phyloP scores from a whole-genome alignment of 2,888 invertebrate genomes.

The Rhimphoctona megacephalus region DNA sequence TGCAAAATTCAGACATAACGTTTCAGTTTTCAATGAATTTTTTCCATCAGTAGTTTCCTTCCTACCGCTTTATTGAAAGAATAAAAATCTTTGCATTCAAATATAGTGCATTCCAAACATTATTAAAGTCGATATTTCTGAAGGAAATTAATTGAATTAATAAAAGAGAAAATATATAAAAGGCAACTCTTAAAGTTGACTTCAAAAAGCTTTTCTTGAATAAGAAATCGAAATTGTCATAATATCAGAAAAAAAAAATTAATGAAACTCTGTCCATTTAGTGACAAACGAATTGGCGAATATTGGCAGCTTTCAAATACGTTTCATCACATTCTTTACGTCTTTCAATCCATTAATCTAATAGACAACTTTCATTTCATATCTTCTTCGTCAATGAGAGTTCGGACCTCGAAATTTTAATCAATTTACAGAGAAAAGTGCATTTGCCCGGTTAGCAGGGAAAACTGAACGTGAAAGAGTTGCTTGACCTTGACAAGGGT shows the following conservation, averaged over 20 bases:
- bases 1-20: no score
- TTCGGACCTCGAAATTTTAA: slow-evolving; percentile 5
- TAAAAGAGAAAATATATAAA: neutral
- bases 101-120: neutral
- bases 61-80: neutral
- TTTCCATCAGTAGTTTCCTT: neutral
- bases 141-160: neutral
- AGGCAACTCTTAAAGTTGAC: neutral
- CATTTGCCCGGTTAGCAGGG: slow-evolving; percentile 15
- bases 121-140: neutral
- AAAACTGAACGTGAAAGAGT: slow-evolving; percentile 22
- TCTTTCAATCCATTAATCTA: neutral
- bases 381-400: neutral
- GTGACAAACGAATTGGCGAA: slow-evolving; percentile 4
- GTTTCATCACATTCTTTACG: neutral
- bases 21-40: neutral
- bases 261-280: neutral
- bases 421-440: slow-evolving; percentile 43
- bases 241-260: neutral
- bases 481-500: slow-evolving; percentile 60
- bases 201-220: neutral
- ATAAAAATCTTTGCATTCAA: neutral
- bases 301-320: neutral
- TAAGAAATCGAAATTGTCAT: neutral
- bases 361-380: neutral